Evolutionary conservation across 2,888 invertebrate species (phyloP).

Genomic region (Drosophila tripunctata): DNA sequence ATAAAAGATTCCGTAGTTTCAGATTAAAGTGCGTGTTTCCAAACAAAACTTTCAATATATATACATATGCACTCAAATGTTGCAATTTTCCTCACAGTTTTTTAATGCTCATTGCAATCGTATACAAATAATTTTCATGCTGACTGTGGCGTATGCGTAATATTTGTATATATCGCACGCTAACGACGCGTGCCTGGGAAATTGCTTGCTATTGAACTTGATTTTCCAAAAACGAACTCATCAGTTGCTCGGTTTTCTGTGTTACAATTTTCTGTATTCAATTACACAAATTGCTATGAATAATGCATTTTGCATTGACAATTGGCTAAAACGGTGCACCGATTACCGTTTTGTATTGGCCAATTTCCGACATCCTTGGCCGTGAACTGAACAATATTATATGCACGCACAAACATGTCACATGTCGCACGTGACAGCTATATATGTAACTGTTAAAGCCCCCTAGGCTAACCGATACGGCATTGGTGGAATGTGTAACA

Average conservation of each 20-base stretch:
- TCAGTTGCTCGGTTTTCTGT: neutral
- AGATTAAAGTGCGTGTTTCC: too few relatives aligned
- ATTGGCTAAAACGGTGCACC: neutral
- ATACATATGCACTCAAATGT: too few relatives aligned
- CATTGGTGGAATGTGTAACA: slow-evolving; percentile 19
- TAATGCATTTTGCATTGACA: slow-evolving; percentile 16
- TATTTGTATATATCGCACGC: slow-evolving; percentile 38
- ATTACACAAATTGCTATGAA: slow-evolving; percentile 21
- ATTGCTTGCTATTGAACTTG: slow-evolving; percentile 23
- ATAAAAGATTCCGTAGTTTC: too few relatives aligned
- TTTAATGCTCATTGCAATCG: neutral
- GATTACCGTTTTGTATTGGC: neutral
- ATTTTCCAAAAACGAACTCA: slow-evolving; percentile 16
- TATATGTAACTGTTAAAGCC: neutral
- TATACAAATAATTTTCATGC: neutral
- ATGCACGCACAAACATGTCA: neutral
- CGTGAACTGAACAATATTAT: neutral
- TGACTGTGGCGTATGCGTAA: slow-evolving; percentile 59
- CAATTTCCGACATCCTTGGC: slow-evolving; percentile 14
- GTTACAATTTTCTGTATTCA: too few relatives aligned
- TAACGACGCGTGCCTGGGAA: slow-evolving; percentile 32
- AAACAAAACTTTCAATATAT: too few relatives aligned
- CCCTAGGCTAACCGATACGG: neutral
- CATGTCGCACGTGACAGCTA: slow-evolving; percentile 1
- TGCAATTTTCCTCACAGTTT: too few relatives aligned